Evolutionary conservation across 1,140 invertebrate genomes (phyloP).

Genomic region (Caenorhabditis inopinata): DNA sequence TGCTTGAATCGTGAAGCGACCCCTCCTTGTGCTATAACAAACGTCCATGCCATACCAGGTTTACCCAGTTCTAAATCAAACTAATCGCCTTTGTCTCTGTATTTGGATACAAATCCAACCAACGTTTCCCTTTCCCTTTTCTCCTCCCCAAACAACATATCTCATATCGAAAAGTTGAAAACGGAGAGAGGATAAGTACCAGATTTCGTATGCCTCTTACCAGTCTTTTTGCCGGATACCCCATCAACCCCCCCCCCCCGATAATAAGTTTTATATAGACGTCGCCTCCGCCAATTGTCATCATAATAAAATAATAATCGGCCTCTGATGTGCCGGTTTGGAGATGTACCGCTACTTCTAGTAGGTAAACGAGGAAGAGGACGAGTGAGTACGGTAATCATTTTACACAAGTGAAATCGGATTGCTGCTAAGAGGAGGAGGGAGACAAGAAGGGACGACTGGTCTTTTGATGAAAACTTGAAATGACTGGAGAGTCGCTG

Average conservation of each 20-base stretch:
- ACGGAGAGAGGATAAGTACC: not conserved
- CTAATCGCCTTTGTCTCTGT: constrained; percentile 1
- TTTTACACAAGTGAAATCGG: constrained; percentile 12
- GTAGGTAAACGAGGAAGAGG: not conserved
- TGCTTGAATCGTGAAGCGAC: too few species aligned
- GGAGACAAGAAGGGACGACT: not conserved
- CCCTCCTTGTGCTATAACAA: too few species aligned
- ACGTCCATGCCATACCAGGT: not conserved
- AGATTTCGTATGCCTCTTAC: constrained; percentile 13
- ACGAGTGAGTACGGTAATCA: not conserved
- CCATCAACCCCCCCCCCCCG: not conserved
- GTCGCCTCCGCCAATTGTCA: not conserved
- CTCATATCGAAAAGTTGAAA: not conserved
- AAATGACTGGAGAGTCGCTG: too few species aligned
- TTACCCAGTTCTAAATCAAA: constrained; percentile 8
- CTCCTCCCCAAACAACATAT: not conserved
- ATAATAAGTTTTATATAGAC: constrained; percentile 29
- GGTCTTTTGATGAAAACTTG: not conserved
- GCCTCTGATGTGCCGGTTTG: too few species aligned
- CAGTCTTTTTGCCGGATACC: not conserved
- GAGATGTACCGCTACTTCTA: not conserved
- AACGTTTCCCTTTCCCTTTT: not conserved
- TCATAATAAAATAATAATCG: not conserved
- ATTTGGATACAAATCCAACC: not conserved
- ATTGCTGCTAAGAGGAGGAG: constrained; percentile 2